Percentiles rank a stretch among this genome's conserved stretches.
These are phyloP conservation scores for Xylophagus ater DNA, from an alignment of 2,888 invertebrate genomes.

Conservation along the genomic window DNA sequence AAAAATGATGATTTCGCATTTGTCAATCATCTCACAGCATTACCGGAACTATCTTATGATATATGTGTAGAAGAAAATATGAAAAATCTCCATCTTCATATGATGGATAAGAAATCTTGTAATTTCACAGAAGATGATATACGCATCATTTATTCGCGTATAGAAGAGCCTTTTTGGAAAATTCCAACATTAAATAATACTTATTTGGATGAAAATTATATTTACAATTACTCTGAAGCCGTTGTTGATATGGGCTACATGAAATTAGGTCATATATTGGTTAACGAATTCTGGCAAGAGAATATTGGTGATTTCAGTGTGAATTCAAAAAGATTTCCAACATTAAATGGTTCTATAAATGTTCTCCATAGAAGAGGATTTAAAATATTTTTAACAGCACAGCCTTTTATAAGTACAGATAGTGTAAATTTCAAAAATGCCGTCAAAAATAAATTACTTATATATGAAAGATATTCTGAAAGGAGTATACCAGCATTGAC, in stretches of 20 bases:
- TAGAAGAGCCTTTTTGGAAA: slow-evolving; percentile 81
- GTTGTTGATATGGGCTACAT: slow-evolving; percentile 68
- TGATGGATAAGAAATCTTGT: slow-evolving; percentile 73
- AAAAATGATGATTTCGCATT: slow-evolving; percentile 71
- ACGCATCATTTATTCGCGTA: slow-evolving; percentile 57
- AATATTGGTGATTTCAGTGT: slow-evolving; percentile 76
- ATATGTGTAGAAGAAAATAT: slow-evolving; percentile 74
- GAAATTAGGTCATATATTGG: slow-evolving; percentile 64
- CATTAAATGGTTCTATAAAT: slow-evolving; percentile 64
- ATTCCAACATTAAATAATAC: slow-evolving; percentile 48
- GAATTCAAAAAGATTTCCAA: slow-evolving; percentile 66
- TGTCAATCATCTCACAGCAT: slow-evolving; percentile 53
- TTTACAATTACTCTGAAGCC: slow-evolving; percentile 73
- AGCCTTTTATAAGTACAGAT: slow-evolving; percentile 81
- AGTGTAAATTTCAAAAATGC: slow-evolving; percentile 72
- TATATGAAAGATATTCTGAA: slow-evolving; percentile 70
- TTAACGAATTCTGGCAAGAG: slow-evolving; percentile 75
- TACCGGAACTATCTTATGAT: slow-evolving; percentile 69
- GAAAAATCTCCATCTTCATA: slow-evolving; percentile 61
- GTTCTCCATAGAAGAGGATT: slow-evolving; percentile 76
- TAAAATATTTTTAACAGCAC: slow-evolving; percentile 76
- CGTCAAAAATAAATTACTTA: slow-evolving; percentile 59
- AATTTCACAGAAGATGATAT: slow-evolving; percentile 68
- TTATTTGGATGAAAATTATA: slow-evolving; percentile 54
- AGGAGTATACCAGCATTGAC: slow-evolving; percentile 72